Evolutionary conservation across 2,888 invertebrate species (phyloP).

Genomic region (Limnephilus rhombicus): DNA sequence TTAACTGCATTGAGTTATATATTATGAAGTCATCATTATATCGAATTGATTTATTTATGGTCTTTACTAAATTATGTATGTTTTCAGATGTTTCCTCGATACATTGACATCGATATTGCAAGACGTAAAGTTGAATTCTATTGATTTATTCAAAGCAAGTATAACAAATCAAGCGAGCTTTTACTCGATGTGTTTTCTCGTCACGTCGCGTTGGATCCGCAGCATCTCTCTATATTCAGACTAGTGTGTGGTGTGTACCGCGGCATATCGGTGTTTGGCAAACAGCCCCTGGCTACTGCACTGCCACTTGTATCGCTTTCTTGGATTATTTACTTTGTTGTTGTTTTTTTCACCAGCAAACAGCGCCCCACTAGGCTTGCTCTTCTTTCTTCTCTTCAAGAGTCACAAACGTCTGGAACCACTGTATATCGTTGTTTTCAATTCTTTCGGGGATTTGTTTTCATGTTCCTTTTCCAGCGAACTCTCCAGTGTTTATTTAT

Average conservation of each 20-base stretch:
- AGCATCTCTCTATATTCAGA: conserved; percentile 61
- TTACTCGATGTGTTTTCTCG: conserved; percentile 52
- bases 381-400: conserved; percentile 39
- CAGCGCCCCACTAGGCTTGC: conserved; percentile 6
- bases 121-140: background rate
- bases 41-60: background rate
- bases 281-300: conserved; percentile 63
- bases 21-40: background rate
- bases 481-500: conserved; percentile 58
- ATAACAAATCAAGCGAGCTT: background rate
- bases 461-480: conserved; percentile 48
- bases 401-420: conserved; percentile 57
- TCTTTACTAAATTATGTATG: background rate
- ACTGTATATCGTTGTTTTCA: conserved; percentile 66
- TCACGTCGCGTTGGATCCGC: conserved; percentile 51
- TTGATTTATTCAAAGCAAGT: conserved; percentile 11
- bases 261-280: conserved; percentile 60
- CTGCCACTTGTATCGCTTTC: conserved; percentile 60
- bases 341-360: conserved; percentile 56
- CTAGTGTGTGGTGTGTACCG: background rate
- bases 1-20: background rate
- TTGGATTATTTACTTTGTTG: conserved; percentile 62
- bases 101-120: background rate
- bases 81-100: background rate
- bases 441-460: conserved; percentile 61